Percentiles rank a stretch among this genome's conserved stretches.
Evolutionary conservation across 2,888 invertebrate species (phyloP).

Genomic region (Dysmachus trigonus): DNA sequence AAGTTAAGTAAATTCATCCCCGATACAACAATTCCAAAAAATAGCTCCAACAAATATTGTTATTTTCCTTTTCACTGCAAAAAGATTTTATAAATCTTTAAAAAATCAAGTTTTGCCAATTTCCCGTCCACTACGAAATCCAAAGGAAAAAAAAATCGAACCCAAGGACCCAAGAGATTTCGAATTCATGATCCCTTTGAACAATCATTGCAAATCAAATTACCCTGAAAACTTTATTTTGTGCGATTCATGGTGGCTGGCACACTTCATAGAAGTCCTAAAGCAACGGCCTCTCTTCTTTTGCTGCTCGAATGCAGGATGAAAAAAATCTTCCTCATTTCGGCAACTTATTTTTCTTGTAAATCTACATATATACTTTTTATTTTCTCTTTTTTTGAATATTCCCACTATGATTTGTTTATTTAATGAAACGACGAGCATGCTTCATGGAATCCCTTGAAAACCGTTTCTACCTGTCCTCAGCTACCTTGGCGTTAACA

Average conservation of each 20-base stretch:
- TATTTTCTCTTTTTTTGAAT: background rate
- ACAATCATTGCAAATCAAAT: background rate
- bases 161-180: background rate
- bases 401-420: background rate
- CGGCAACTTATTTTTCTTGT: background rate
- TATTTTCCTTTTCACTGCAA: background rate
- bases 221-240: background rate
- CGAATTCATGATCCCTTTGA: background rate
- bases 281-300: background rate
- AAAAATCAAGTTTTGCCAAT: background rate
- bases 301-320: background rate
- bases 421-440: background rate
- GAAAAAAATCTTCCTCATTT: background rate
- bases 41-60: background rate
- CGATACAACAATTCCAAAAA: background rate
- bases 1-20: no score
- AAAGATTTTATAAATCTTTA: background rate
- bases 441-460: background rate
- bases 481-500: constrained; percentile 8
- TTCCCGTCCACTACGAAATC: background rate
- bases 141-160: background rate
- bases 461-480: constrained; percentile 4
- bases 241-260: background rate
- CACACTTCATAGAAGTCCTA: background rate
- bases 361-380: background rate